A percentile compares a stretch with the other conserved stretches of the same genome.
Conservation (phyloP, 1,140 invertebrate genomes). For the Brachionus angularis region DNA sequence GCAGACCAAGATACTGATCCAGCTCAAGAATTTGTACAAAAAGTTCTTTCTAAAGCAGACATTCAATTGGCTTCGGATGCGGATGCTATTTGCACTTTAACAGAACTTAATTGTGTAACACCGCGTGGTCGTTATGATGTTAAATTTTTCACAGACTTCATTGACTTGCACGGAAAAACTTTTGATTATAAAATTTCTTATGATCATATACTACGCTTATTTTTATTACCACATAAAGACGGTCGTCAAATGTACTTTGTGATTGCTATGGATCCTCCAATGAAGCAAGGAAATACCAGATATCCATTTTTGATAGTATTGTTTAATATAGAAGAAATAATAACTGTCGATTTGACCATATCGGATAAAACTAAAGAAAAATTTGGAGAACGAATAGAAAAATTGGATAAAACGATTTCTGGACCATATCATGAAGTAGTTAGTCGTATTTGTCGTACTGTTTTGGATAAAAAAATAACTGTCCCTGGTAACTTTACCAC, state of each 20-base stretch:
- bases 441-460: conserved; percentile 89
- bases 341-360: conserved; percentile 81
- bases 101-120: conserved; percentile 85
- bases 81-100: conserved; percentile 92
- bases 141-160: conserved; percentile 93
- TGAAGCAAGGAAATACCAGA: conserved; percentile 94
- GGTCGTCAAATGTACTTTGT: conserved; percentile 97
- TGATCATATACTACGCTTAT: conserved; percentile 86
- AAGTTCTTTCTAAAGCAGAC: conserved; percentile 89
- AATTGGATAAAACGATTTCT: conserved; percentile 80
- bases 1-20: conserved; percentile 72
- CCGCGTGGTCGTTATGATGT: conserved; percentile 96
- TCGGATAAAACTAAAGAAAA: conserved; percentile 88
- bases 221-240: conserved; percentile 93
- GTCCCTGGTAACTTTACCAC: conserved; percentile 85
- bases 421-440: conserved; percentile 92
- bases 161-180: conserved; percentile 98
- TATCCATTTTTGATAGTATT: conserved; percentile 87
- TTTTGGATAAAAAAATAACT: conserved; percentile 89
- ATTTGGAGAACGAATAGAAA: conserved; percentile 71
- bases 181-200: conserved; percentile 99
- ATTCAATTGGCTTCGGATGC: conserved; percentile 89
- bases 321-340: conserved; percentile 81
- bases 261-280: conserved; percentile 90
- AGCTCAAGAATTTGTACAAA: conserved; percentile 81